Evolutionary conservation across 1,140 invertebrate species (phyloP).

Genomic region (Drosophila guanche): DNA sequence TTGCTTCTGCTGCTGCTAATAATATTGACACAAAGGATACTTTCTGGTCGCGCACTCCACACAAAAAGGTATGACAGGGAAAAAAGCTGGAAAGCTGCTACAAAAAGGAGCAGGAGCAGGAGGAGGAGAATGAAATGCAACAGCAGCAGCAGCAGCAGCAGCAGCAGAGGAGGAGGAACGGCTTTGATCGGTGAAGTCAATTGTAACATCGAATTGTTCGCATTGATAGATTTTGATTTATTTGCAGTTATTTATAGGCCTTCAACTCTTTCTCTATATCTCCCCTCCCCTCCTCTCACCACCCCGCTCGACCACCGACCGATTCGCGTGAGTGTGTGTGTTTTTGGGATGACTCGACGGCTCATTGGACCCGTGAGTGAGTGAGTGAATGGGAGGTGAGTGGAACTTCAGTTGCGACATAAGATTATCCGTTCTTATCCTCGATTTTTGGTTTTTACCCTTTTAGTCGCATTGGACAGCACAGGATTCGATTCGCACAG

Average conservation of each 20-base stretch:
- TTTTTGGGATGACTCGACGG: conserved; percentile 63
- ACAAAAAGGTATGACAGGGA: conserved; percentile 72
- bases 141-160: conserved; percentile 28
- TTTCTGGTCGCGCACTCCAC: conserved; percentile 76
- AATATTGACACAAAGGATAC: conserved; percentile 82
- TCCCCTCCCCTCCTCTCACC: neutral
- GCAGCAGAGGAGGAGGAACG: conserved; percentile 41
- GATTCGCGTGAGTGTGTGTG: conserved; percentile 26
- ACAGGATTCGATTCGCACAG: conserved; percentile 22
- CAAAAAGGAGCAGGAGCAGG: conserved; percentile 33
- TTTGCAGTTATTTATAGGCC: conserved; percentile 82
- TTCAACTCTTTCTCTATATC: conserved; percentile 22
- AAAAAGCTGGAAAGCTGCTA: conserved; percentile 8
- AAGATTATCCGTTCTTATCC: conserved; percentile 82
- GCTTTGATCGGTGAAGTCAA: conserved; percentile 82
- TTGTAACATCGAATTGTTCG: conserved; percentile 82
- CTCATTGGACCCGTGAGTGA: conserved; percentile 26
- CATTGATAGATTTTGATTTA: conserved; percentile 83
- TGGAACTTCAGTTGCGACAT: conserved; percentile 74
- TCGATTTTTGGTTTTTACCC: conserved; percentile 74
- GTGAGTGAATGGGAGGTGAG: conserved; percentile 26
- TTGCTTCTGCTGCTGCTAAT: conserved; percentile 63
- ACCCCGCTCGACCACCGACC: neutral
- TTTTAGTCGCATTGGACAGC: conserved; percentile 54
- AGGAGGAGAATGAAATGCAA: conserved; percentile 61